Evolutionary conservation across 2,797 vertebrate species (phyloP).

Genomic region (Brotogeris chrysoptera): DNA sequence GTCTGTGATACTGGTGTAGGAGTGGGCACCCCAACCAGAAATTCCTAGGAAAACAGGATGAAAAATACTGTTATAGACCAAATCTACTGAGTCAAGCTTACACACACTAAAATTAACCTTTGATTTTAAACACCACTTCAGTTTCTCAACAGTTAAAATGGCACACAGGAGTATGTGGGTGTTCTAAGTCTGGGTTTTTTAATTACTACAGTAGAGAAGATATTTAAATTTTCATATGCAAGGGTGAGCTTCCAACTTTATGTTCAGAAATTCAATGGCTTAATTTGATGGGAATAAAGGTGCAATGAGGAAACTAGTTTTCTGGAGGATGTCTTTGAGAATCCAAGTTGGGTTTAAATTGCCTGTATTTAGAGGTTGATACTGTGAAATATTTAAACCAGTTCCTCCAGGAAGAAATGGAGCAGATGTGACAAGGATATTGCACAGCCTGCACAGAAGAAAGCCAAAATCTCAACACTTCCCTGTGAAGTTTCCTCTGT

Average conservation of each 20-base stretch:
- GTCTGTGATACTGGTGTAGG: not conserved
- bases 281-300: not conserved
- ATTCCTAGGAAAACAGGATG: not conserved
- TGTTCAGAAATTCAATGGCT: not conserved
- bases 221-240: not conserved
- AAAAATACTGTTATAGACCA: not conserved
- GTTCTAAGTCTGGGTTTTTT: not conserved
- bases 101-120: not conserved
- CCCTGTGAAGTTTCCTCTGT: not conserved
- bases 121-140: not conserved
- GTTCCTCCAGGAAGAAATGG: not conserved
- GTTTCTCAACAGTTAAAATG: not conserved
- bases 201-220: not conserved
- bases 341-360: not conserved
- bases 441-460: not conserved
- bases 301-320: not conserved
- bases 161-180: not conserved
- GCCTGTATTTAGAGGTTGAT: not conserved
- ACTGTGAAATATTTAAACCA: not conserved
- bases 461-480: not conserved
- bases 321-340: not conserved
- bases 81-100: not conserved
- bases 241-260: not conserved
- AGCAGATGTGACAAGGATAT: not conserved
- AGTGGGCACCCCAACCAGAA: not conserved